Evolutionary conservation across 2,888 invertebrate species (phyloP), one percentile per base, ranked within the genome.

Genomic region (Pteria penguin): DNA sequence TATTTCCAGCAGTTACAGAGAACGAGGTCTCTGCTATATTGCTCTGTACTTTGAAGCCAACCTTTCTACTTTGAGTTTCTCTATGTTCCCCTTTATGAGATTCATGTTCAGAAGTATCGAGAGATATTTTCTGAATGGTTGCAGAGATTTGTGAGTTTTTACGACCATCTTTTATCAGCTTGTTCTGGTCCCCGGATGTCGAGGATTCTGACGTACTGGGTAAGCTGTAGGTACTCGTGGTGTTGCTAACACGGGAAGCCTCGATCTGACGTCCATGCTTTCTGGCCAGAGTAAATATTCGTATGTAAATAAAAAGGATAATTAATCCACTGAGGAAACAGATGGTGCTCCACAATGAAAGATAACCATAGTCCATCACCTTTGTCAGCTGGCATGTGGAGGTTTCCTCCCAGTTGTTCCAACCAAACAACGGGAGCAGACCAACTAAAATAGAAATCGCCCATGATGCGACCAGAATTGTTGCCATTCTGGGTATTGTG

Each of bases 311-410:
- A 71, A 68, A 72, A 4, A 81, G 31, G 52, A 81, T 76, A 18
- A 78, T 3, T 14, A 78, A 57, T 22, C 78, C 81, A 72, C 76
- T 72, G 24, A 76, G 11, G 31, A 81, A 76, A 63, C 81, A 81
- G 26, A 76, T 72, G 8, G 68, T 57, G 18, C 72, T 81, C 81
- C 78, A 76, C 14, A 81, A 27, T n/a, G 74, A 61, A 14, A 76
- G 45, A 31, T 81, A 81, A n/a, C 67, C 69, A 66, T 74, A 76
- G 60, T 73, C 27, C 54, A 81, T 57, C 5, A 81, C 66, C 3
- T 74, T 68, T 3, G 69, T 70, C n/a, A 81, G 58, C 22, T 68
- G 71, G 33, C 78, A 81, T 11, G 45, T 70, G 2, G 70, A 60
- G 27, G 4, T 57, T 22, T 62, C 68, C 4, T 55, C 27, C 72